These are phyloP conservation scores for Biston betularia DNA, from an alignment of 2,888 invertebrate species.

Conservation along the genomic window DNA sequence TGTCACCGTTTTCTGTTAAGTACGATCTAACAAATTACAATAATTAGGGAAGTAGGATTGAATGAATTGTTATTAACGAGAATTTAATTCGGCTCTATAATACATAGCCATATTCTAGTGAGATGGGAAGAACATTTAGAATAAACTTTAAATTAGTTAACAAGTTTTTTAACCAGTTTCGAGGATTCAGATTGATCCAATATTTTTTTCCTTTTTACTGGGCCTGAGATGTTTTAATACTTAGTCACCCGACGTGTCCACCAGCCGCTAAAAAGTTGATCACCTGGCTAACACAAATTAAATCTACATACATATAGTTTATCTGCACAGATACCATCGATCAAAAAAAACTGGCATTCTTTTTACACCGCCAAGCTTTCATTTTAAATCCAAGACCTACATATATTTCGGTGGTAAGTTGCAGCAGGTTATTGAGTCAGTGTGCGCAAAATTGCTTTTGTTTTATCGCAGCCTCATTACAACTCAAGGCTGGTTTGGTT, in stretches of 20 bases:
- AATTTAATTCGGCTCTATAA: not conserved
- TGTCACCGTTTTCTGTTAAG: slow-evolving; percentile 33
- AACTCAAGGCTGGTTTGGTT: slow-evolving; percentile 37
- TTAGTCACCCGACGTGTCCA: no score
- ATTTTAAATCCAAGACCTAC: slow-evolving; percentile 5
- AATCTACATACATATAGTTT: no score
- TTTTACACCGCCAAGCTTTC: no score
- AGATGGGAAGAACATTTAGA: not conserved
- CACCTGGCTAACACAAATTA: no score
- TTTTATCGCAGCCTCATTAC: slow-evolving; percentile 36
- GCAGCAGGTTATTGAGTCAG: slow-evolving; percentile 29
- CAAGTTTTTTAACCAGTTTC: no score
- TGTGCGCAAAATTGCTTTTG: slow-evolving; percentile 42
- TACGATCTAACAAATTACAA: slow-evolving; percentile 22
- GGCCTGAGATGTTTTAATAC: no score
- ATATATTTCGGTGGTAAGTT: slow-evolving; percentile 12
- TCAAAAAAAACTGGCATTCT: no score
- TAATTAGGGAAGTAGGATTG: slow-evolving; percentile 17
- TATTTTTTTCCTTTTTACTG: no score
- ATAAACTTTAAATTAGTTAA: no score
- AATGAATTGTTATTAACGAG: slow-evolving; percentile 14
- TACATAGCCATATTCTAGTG: not conserved
- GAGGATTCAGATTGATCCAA: no score
- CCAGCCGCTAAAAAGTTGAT: no score
- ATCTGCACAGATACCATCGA: no score